Percentiles rank a stretch among this genome's conserved stretches.
These are phyloP conservation scores for Syrmaticus mikado DNA, from an alignment of 2,113 vertebrate species.

Conservation along the genomic window DNA sequence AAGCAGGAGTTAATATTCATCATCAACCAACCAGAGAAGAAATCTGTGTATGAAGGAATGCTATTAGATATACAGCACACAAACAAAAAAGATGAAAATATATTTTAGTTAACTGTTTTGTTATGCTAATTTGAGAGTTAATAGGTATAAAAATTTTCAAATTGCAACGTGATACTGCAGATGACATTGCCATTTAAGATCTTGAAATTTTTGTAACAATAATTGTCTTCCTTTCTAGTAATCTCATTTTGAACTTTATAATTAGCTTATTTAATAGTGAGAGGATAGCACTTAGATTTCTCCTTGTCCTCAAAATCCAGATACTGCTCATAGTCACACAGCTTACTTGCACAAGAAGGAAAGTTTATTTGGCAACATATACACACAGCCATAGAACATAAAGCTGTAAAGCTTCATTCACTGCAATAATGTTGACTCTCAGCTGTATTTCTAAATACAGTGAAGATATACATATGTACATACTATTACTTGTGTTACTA, in stretches of 20 bases:
- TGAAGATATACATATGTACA: neutral
- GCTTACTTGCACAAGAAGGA: neutral
- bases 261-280: neutral
- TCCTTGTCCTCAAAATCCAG: neutral
- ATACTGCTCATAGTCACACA: neutral
- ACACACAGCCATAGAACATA: neutral
- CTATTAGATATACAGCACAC: neutral
- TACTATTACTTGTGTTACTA: neutral
- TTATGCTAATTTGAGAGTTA: neutral
- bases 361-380: neutral
- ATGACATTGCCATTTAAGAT: neutral
- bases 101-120: neutral
- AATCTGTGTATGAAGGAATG: neutral
- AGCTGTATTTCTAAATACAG: neutral
- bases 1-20: neutral
- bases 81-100: neutral
- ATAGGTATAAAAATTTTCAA: neutral
- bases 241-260: neutral
- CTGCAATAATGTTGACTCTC: neutral
- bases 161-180: neutral
- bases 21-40: neutral
- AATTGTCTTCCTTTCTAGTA: neutral
- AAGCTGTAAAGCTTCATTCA: neutral
- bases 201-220: neutral
- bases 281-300: neutral